Base-by-base conservation (phyloP, 1,140 invertebrate species). In the Drosophila micromelanica region DNA sequence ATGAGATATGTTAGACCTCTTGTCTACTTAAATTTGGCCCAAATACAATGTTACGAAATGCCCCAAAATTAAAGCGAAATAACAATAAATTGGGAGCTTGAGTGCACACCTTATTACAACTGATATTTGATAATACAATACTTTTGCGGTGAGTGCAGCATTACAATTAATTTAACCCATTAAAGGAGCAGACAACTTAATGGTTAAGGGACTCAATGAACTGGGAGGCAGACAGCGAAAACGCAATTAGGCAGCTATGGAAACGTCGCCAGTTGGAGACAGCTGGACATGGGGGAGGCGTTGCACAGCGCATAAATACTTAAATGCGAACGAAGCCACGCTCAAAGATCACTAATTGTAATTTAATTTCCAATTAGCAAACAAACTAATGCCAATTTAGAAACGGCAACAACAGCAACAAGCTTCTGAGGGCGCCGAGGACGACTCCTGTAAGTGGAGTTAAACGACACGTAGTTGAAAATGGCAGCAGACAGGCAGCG, bases 301-400 rank as follows among this genome's bases (percentile, higher is more conserved):
- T 35, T 17, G 46, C 40, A 54, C 2, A n/a, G 35, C 23, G 62
- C 67, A 80, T 80, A 87, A 90, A 90, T 78, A 78, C 71, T 78
- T 78, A 76, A 89, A 82, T 76, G 76, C 57, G 73, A 79, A 81
- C 69, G 72, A 69, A 74, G 82, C 71, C 59, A 76, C 68, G 77
- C 87, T 80, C 77, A 78, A 76, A 89, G 84, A 89, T 89, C 89
- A 90, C 84, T 91, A 91, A 91, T 91, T 91, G 89, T 90, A 91
- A 91, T 91, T 90, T 91, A 91, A 91, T 91, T 91, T 91, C 89
- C 89, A 91, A 91, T 91, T 91, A 91, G 89, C 84, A 91, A 91
- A 91, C 89, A 90, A 90, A 90, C 89, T 86, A 90, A 91, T 78
- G 78, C 80, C 80, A 87, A 89, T 87, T 87, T 87, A 81, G 76